phyloP scores from a whole-genome alignment of 2,888 invertebrate genomes.

The Abscondita cerata region DNA sequence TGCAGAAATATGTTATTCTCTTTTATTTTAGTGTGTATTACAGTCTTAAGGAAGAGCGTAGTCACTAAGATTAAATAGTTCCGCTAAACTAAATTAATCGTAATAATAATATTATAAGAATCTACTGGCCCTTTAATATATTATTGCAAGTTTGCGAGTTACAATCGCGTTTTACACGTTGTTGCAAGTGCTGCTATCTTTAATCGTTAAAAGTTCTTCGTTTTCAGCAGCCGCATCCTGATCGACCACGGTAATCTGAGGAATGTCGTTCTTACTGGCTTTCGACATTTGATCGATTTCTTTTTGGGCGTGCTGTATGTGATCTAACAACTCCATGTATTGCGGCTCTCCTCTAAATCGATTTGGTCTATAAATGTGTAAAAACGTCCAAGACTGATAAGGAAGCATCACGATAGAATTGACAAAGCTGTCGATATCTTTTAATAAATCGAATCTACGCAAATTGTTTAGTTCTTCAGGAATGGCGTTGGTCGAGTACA shows the following conservation, averaged over 20 bases:
- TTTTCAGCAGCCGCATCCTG: background rate
- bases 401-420: conserved; percentile 15
- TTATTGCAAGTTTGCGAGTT: background rate
- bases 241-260: conserved; percentile 13
- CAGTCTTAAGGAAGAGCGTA: conserved; percentile 8
- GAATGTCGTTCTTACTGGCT: background rate
- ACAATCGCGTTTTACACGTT: too few species aligned
- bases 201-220: conserved; percentile 8
- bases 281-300: conserved; percentile 15
- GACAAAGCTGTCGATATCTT: conserved; percentile 24
- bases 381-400: conserved; percentile 22
- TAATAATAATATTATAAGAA: background rate
- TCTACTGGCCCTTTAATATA: conserved; percentile 9
- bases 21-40: conserved; percentile 1
- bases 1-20: background rate
- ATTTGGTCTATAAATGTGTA: conserved; percentile 18
- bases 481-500: conserved; percentile 16
- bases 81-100: background rate
- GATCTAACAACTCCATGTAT: conserved; percentile 14
- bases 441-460: conserved; percentile 19
- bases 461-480: conserved; percentile 14
- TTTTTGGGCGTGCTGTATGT: conserved; percentile 15
- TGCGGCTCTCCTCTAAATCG: conserved; percentile 18
- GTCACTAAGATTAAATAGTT: background rate
- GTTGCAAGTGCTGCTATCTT: background rate